phyloP scores from a whole-genome alignment of 2,797 vertebrate genomes.

The Oreochromis mossambicus region DNA sequence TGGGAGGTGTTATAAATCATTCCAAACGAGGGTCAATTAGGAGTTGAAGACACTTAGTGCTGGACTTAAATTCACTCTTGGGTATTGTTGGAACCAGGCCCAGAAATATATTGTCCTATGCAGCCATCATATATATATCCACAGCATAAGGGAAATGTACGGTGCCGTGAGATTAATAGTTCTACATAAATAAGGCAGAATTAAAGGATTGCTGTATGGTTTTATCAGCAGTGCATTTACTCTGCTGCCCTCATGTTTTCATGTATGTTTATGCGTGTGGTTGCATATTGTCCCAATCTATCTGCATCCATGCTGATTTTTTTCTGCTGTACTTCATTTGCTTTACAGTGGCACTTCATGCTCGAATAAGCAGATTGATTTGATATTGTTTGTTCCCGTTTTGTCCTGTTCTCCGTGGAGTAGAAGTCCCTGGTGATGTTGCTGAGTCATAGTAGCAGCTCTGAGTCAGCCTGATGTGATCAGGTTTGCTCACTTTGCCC shows the following conservation, averaged over 20 bases:
- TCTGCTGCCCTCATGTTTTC: background rate
- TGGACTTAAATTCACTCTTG: constrained; percentile 65
- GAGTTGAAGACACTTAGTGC: constrained; percentile 53
- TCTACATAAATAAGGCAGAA: background rate
- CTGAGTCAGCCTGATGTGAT: constrained; percentile 38
- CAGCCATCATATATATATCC: constrained; percentile 12
- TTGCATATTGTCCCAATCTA: background rate
- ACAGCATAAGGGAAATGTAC: background rate
- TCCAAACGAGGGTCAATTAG: constrained; percentile 72
- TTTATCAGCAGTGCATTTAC: background rate
- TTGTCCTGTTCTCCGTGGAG: background rate
- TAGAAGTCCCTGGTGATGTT: background rate
- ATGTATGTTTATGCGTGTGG: background rate
- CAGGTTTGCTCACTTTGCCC: constrained; percentile 12
- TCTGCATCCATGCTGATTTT: background rate
- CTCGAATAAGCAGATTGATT: constrained; percentile 6
- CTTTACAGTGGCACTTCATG: constrained; percentile 2
- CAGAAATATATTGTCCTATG: constrained; percentile 59
- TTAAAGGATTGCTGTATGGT: background rate
- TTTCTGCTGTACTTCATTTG: background rate
- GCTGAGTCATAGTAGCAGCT: constrained; percentile 42
- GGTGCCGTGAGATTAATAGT: background rate
- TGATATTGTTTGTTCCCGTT: constrained; percentile 9
- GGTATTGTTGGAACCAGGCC: constrained; percentile 62
- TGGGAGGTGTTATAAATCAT: constrained; percentile 68